Percentiles rank a stretch among this genome's conserved stretches.
phyloP scores from a whole-genome alignment of 2,888 invertebrate species.

The Caenorhabditis sulstoni region DNA sequence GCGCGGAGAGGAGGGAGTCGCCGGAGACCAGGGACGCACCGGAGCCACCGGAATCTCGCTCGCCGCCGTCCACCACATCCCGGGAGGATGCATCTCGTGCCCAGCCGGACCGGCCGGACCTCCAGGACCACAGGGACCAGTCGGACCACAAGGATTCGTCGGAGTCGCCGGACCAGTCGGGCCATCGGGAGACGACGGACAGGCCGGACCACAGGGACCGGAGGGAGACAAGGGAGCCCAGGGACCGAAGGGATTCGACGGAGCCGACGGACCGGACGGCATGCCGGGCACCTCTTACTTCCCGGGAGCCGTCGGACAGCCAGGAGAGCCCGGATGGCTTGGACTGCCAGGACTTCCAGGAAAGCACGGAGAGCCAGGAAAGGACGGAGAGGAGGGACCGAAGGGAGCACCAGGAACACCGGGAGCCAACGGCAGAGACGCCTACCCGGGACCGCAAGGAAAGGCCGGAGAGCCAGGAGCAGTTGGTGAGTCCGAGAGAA shows the following conservation, averaged over 20 bases:
- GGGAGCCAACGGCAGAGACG: constrained; percentile 66
- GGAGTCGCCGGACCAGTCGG: constrained; percentile 56
- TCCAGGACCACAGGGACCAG: constrained; percentile 64
- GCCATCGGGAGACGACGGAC: constrained; percentile 63
- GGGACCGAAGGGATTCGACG: constrained; percentile 68
- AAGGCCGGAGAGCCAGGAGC: constrained; percentile 64
- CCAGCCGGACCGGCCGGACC: constrained; percentile 67
- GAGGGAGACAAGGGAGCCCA: constrained; percentile 62
- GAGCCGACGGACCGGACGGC: constrained; percentile 63
- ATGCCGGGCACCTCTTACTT: constrained; percentile 64
- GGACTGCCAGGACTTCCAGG: constrained; percentile 62
- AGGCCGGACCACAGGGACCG: constrained; percentile 61
- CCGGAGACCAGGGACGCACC: constrained; percentile 62
- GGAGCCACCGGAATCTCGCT: constrained; percentile 69
- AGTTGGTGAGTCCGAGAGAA: constrained; percentile 44
- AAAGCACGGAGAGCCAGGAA: constrained; percentile 63
- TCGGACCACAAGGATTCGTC: constrained; percentile 60
- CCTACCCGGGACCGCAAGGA: constrained; percentile 66
- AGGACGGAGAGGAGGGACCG: constrained; percentile 65
- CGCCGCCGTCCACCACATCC: constrained; percentile 64
- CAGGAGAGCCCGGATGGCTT: constrained; percentile 64
- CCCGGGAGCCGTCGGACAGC: constrained; percentile 68
- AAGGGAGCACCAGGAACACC: constrained; percentile 66
- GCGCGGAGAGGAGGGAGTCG: constrained; percentile 64
- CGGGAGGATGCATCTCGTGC: constrained; percentile 71